Percentiles rank a stretch among this genome's conserved stretches.
These are phyloP conservation scores for Cataglyphis albicans DNA, from an alignment of 2,888 invertebrate genomes.

Conservation along the genomic window DNA sequence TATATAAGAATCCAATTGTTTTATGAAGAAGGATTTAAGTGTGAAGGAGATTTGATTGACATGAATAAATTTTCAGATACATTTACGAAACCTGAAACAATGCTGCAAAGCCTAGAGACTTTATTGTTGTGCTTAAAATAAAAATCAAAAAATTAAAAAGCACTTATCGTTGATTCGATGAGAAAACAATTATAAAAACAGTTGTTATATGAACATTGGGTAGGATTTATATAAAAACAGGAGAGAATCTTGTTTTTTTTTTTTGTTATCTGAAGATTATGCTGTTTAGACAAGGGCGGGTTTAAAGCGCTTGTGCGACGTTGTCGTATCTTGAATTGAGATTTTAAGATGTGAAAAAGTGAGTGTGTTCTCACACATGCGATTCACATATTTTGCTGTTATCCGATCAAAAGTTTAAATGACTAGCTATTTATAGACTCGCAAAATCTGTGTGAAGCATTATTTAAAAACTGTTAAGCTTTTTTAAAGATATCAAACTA, in stretches of 20 bases:
- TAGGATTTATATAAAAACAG: background rate
- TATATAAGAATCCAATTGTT: background rate
- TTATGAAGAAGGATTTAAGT: conserved; percentile 1
- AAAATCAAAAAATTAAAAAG: background rate
- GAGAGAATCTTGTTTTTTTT: background rate
- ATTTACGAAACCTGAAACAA: background rate
- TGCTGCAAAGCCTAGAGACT: background rate
- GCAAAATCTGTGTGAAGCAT: background rate
- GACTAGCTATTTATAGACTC: background rate
- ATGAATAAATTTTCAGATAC: background rate
- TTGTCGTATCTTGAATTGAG: background rate
- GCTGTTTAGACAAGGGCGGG: background rate
- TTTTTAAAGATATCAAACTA: background rate
- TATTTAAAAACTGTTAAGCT: background rate
- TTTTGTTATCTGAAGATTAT: background rate
- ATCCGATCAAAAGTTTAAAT: background rate
- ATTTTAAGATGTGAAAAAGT: background rate
- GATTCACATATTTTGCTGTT: background rate
- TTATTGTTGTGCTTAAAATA: background rate
- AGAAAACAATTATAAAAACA: background rate
- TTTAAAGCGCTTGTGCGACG: background rate
- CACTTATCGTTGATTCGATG: background rate
- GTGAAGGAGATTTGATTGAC: background rate
- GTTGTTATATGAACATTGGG: background rate
- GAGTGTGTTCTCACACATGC: background rate